phyloP scores from a whole-genome alignment of 2,797 vertebrate species.

The Remorina albescens region DNA sequence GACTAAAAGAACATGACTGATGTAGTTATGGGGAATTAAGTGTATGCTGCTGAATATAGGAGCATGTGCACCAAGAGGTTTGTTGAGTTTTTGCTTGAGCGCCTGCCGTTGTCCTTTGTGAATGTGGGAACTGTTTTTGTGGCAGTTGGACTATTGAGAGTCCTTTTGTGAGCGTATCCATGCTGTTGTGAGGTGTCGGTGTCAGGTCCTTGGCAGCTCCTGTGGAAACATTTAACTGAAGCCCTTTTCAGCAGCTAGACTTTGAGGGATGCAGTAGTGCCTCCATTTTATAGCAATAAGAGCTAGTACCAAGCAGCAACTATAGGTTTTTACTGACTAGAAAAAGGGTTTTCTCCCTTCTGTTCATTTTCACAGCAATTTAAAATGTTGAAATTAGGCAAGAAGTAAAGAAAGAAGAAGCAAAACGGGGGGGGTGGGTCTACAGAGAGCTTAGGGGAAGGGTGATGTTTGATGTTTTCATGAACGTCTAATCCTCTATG shows the following conservation, averaged over 20 bases:
- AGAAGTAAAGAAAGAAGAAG: too few species aligned
- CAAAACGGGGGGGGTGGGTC: too few species aligned
- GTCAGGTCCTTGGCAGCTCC: slow-evolving; percentile 71
- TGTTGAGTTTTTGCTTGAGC: slow-evolving; percentile 32
- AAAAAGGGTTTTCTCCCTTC: slow-evolving; percentile 1
- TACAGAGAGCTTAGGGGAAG: neutral
- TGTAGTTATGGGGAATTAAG: slow-evolving; percentile 16
- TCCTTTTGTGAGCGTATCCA: slow-evolving; percentile 66
- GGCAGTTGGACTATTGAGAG: slow-evolving; percentile 63
- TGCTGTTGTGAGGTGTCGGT: slow-evolving; percentile 68
- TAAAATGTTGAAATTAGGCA: slow-evolving; percentile 1
- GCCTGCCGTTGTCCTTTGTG: slow-evolving; percentile 37
- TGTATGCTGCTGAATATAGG: slow-evolving; percentile 12
- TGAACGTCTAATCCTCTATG: slow-evolving; percentile 12
- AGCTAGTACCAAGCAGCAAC: neutral
- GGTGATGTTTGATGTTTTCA: neutral
- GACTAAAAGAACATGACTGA: slow-evolving; percentile 5
- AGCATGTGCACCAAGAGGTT: slow-evolving; percentile 17
- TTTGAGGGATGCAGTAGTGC: slow-evolving; percentile 43
- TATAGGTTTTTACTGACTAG: neutral
- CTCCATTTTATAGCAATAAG: slow-evolving; percentile 25
- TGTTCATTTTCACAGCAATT: neutral
- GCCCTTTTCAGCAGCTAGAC: slow-evolving; percentile 43
- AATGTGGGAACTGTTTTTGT: slow-evolving; percentile 69
- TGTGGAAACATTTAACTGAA: slow-evolving; percentile 73